Base-by-base conservation (phyloP, 1,140 invertebrate species). In the Drosophila setifemur region DNA sequence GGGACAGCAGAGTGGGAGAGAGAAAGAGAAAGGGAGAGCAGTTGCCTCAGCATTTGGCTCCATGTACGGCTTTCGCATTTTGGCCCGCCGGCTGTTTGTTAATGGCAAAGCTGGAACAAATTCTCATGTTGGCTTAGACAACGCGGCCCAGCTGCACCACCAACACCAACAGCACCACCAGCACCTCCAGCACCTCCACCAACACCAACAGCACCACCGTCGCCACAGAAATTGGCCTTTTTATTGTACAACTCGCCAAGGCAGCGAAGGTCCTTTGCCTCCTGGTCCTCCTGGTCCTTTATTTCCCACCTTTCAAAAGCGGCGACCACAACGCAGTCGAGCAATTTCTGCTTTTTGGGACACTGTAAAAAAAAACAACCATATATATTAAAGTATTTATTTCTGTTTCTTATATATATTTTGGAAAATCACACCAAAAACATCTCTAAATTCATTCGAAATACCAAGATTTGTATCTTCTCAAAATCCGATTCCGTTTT, bases 141-240 rank as follows among this genome's bases (percentile, higher is more conserved):
- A 25, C 16, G 52, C 42, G 73, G 47, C 52, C 43, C 78, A 85
- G 79, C 73, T 78, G 79, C 69, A 73, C 18, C 52, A 16, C 33
- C 33, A 37, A 3, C 3, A n/a, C 7, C 28, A 2, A 3, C 9
- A 12, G 11, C 69, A 73, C 18, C 52, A 16, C 33, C 33, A 37
- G 9, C 3, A n/a, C 7, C 28, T 1, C 43, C 78, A 85, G 79
- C 73, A 74, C 74, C 69, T 70, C 18, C 52, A 16, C 33, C 33
- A 37, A 3, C 3, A n/a, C 7, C 28, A 2, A 12, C 29, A 4
- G 29, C n/a, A 19, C 37, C 39, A 19, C 18, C 9, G 53, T 23
- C 57, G 57, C 57, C 60, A 18, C 52, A 48, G 43, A 83, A 83
- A 85, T 85, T 85, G 70, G 79, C 50, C 58, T 74, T 73, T 83